These are phyloP conservation scores for Tromatobia lineatoria DNA, from an alignment of 2,888 invertebrate species.

Conservation along the genomic window DNA sequence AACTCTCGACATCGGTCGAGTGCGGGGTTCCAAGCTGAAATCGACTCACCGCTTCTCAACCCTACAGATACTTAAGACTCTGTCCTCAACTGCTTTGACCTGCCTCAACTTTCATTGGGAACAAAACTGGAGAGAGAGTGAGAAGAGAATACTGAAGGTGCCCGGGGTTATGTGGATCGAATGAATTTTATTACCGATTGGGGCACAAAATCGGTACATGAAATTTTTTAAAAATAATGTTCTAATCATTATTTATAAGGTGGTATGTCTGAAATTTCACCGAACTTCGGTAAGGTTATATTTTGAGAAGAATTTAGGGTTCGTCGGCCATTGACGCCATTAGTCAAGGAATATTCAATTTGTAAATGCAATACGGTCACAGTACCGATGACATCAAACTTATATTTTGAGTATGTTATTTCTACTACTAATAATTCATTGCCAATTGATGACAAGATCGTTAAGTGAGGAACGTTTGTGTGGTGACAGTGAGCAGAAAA, in stretches of 20 bases:
- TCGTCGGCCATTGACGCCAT: too few relatives aligned
- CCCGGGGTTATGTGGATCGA: not conserved
- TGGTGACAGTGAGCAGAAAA: too few relatives aligned
- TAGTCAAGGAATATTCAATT: too few relatives aligned
- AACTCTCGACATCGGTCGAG: constrained; percentile 13
- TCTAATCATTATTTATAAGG: too few relatives aligned
- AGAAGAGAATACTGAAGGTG: not conserved
- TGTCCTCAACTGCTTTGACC: constrained; percentile 49
- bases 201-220: not conserved
- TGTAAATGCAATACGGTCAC: too few relatives aligned
- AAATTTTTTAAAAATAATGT: too few relatives aligned
- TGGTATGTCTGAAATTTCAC: too few relatives aligned
- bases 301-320: too few relatives aligned
- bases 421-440: too few relatives aligned
- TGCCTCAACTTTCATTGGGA: constrained; percentile 36
- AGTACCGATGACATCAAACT: too few relatives aligned
- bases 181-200: not conserved
- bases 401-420: too few relatives aligned
- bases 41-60: constrained; percentile 14
- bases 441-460: not conserved
- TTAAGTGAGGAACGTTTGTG: not conserved
- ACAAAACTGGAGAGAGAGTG: constrained; percentile 40
- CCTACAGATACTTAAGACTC: constrained; percentile 17
- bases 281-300: too few relatives aligned
- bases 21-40: constrained; percentile 7